phyloP scores from a whole-genome alignment of 2,797 vertebrate genomes.

The Tokudaia muenninki region DNA sequence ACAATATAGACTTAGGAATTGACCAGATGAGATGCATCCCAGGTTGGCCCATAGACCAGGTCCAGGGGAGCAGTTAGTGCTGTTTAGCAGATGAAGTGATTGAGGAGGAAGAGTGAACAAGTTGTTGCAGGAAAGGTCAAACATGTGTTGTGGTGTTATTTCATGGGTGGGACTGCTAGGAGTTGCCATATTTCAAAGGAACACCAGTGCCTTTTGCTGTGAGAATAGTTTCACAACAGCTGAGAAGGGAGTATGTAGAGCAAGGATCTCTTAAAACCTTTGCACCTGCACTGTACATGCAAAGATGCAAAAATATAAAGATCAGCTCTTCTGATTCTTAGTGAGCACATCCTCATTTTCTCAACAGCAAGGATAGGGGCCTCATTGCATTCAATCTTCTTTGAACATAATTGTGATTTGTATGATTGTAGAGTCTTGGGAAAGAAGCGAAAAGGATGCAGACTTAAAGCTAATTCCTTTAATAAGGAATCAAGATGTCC shows the following conservation, averaged over 20 bases:
- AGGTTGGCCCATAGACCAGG: background rate
- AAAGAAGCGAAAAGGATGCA: slow-evolving; percentile 11
- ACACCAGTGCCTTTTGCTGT: background rate
- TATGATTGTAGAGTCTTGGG: slow-evolving; percentile 37
- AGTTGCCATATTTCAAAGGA: background rate
- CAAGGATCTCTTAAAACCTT: background rate
- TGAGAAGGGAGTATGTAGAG: background rate
- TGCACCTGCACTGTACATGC: background rate
- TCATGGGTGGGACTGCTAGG: background rate
- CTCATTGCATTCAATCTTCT: slow-evolving; percentile 4
- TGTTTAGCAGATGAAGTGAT: background rate
- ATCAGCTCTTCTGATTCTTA: background rate
- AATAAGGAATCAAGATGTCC: slow-evolving; percentile 49
- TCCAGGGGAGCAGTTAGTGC: background rate
- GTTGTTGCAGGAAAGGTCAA: background rate
- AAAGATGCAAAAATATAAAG: background rate
- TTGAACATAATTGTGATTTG: slow-evolving; percentile 35
- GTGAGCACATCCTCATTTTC: background rate
- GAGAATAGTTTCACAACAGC: background rate
- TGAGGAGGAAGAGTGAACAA: background rate
- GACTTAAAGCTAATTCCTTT: slow-evolving; percentile 42
- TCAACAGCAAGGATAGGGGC: background rate
- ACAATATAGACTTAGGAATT: background rate
- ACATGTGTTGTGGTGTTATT: background rate
- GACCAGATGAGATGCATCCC: background rate